Base-by-base conservation (phyloP, 2,888 invertebrate genomes). In the Lacanobia wlatinum region DNA sequence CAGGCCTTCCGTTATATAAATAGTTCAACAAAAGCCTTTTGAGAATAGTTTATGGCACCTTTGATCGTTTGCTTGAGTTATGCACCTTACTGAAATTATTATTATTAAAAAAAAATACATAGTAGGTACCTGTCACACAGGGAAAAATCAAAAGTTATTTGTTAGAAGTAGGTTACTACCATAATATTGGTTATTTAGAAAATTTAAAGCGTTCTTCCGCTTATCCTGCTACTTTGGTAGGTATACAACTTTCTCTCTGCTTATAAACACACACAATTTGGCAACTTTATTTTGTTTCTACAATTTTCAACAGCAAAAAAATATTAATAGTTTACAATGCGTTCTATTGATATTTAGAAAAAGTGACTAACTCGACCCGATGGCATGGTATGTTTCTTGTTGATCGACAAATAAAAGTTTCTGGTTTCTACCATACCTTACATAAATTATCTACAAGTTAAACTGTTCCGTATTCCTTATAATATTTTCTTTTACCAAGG, bases 41-140 rank as follows among this genome's bases (percentile, higher is more conserved):
- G 10, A n/a, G n/a, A 12, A n/a, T 3, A 4, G 46, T 18, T n/a
- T 16, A 43, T 46, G 55, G 0, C 7, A 76, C 50, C 46, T 71
- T 71, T 60, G 63, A 64, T 59, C 70, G 50, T 64, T 76, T 55
- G 16, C 63, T 76, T 70, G 43, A 64, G 56, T 76, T 67, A 48
- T 58, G 34, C 38, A 62, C 62, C 62, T 62, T 38, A 40, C 58
- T 23, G 28, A 12, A 16, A 18, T 48, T 52, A 64, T 73, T 65
- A 65, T 73, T 40, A 73, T 53, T 50, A 28, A 18, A 23, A 23
- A 23, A 18, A 38, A 18, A 65, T 52, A 23, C 23, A n/a, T 12
- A 38, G 16, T n/a, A 23, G 34, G 50, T 58, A 58, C 38, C n/a
- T 28, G 55, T 12, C 1, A 18, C 7, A n/a, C 12, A 55, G 23